Evolutionary conservation across 2,888 invertebrate genomes (phyloP).

Genomic region (Rhingia rostrata): DNA sequence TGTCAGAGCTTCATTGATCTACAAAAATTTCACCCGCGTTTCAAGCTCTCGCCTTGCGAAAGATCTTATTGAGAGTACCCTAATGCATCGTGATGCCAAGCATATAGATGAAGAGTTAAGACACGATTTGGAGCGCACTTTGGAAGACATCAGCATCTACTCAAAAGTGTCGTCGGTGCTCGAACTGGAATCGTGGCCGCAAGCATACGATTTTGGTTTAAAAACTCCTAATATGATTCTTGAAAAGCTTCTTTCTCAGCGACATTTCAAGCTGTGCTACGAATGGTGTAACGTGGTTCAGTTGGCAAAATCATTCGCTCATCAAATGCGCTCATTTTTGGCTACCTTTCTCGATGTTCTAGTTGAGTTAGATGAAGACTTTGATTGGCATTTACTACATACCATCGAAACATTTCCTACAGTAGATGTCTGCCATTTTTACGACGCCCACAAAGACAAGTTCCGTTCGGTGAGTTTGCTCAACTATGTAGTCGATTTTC

Average conservation of each 20-base stretch:
- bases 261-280: slow-evolving; percentile 85
- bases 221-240: slow-evolving; percentile 80
- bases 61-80: slow-evolving; percentile 81
- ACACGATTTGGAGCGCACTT: slow-evolving; percentile 84
- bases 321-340: slow-evolving; percentile 80
- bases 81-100: slow-evolving; percentile 84
- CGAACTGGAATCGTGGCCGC: slow-evolving; percentile 85
- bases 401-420: slow-evolving; percentile 86
- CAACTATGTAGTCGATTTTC: slow-evolving; percentile 86
- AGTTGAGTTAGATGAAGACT: slow-evolving; percentile 77
- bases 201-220: slow-evolving; percentile 83
- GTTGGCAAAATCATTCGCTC: slow-evolving; percentile 75
- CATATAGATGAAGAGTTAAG: slow-evolving; percentile 79
- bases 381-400: slow-evolving; percentile 83
- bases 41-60: slow-evolving; percentile 79
- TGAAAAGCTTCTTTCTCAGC: slow-evolving; percentile 78
- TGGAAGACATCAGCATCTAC: slow-evolving; percentile 86
- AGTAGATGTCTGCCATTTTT: slow-evolving; percentile 85
- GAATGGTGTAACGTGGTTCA: slow-evolving; percentile 88
- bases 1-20: slow-evolving; percentile 78
- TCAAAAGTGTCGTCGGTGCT: slow-evolving; percentile 86
- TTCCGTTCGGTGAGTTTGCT: slow-evolving; percentile 86
- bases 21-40: slow-evolving; percentile 80
- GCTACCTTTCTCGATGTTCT: slow-evolving; percentile 78
- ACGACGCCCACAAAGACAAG: slow-evolving; percentile 86